Percentiles rank a stretch among this genome's conserved stretches.
These are phyloP conservation scores for Apis florea DNA, from an alignment of 1,140 invertebrate species.

Conservation along the genomic window DNA sequence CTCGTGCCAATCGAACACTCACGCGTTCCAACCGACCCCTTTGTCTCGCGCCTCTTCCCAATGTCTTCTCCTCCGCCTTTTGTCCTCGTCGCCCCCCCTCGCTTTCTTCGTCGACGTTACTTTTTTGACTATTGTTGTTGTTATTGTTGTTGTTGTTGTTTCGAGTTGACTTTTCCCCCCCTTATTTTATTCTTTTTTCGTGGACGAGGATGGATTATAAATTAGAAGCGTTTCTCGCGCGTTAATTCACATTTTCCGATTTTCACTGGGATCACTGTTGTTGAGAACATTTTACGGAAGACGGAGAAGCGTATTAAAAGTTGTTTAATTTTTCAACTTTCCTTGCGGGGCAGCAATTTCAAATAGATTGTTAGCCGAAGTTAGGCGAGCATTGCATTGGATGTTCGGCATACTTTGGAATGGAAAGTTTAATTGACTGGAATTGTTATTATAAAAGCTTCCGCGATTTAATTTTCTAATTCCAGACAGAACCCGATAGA, in stretches of 20 bases:
- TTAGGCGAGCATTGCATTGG: neutral
- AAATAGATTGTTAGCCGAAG: conserved; percentile 20
- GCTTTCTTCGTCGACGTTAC: too few species aligned
- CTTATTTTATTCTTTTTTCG: too few species aligned
- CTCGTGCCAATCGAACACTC: conserved; percentile 59
- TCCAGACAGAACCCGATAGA: too few species aligned
- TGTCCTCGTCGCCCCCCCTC: too few species aligned
- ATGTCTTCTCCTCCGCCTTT: neutral
- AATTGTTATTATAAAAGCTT: conserved; percentile 28
- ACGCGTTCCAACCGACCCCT: conserved; percentile 17
- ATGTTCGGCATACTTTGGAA: neutral
- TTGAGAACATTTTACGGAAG: neutral
- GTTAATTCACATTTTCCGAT: neutral
- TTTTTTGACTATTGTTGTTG: too few species aligned
- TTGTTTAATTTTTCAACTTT: neutral
- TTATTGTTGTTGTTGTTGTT: too few species aligned
- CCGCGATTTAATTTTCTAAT: neutral
- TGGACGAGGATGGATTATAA: too few species aligned
- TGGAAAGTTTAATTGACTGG: conserved; percentile 17
- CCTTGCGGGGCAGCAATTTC: neutral
- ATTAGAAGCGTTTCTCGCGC: too few species aligned
- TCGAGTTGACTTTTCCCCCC: too few species aligned
- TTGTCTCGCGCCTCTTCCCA: conserved; percentile 42
- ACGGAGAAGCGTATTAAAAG: conserved; percentile 15
- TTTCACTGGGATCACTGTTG: neutral